phyloP scores from a whole-genome alignment of 2,888 invertebrate genomes.

The Lithophane ornitopus region DNA sequence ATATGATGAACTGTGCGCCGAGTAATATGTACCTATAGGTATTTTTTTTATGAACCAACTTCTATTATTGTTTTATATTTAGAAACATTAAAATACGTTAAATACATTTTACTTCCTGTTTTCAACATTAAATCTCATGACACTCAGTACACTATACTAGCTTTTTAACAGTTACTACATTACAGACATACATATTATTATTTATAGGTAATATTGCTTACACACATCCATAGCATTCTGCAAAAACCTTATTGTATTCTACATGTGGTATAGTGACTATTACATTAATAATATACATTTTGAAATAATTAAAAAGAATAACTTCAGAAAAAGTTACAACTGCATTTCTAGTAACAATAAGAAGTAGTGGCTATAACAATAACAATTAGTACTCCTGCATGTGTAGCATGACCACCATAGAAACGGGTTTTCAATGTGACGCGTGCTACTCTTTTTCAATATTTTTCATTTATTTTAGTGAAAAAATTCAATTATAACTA shows the following conservation, averaged over 20 bases:
- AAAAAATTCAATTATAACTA: not conserved
- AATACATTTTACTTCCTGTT: slow-evolving; percentile 40
- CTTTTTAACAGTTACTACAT: slow-evolving; percentile 55
- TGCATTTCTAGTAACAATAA: not conserved
- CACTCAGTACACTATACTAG: slow-evolving; percentile 51
- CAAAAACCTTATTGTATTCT: not conserved
- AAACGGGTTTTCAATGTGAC: too few species aligned
- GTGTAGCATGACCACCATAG: too few species aligned
- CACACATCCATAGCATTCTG: slow-evolving; percentile 51
- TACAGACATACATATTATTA: slow-evolving; percentile 33
- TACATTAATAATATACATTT: slow-evolving; percentile 1
- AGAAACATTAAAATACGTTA: slow-evolving; percentile 25
- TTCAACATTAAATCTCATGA: slow-evolving; percentile 46
- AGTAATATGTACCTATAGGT: slow-evolving; percentile 17
- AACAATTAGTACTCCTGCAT: not conserved
- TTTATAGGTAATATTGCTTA: slow-evolving; percentile 41
- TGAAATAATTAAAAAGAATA: not conserved
- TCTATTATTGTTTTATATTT: slow-evolving; percentile 27
- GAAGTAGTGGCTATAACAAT: not conserved
- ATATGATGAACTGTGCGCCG: slow-evolving; percentile 43
- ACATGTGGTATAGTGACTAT: not conserved
- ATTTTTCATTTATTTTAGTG: not conserved
- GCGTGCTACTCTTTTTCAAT: not conserved
- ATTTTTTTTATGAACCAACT: slow-evolving; percentile 15
- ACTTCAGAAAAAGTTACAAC: not conserved